Evolutionary conservation across 2,888 invertebrate genomes (phyloP).

Genomic region (Tortrix viridana): DNA sequence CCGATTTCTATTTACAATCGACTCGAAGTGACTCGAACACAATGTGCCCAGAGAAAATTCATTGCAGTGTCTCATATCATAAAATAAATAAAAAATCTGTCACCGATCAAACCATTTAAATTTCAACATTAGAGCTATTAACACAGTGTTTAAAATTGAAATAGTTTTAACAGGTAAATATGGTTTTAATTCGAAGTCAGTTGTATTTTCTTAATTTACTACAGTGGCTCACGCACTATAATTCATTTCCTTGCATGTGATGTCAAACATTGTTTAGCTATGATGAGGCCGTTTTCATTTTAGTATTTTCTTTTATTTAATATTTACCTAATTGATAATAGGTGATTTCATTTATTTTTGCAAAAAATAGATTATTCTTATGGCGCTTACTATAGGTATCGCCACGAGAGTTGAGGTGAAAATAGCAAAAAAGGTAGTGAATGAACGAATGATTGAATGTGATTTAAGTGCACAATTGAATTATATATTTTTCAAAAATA

Average conservation of each 20-base stretch:
- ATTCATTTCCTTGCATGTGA: slow-evolving; percentile 49
- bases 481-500: too few species aligned
- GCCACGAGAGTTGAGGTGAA: too few species aligned
- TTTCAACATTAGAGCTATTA: background rate
- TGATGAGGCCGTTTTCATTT: background rate
- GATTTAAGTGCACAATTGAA: too few species aligned
- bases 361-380: too few species aligned
- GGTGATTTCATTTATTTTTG: too few species aligned
- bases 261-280: background rate
- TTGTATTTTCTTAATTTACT: slow-evolving; percentile 62
- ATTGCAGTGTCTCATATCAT: background rate
- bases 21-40: background rate
- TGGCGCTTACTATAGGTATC: too few species aligned
- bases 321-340: background rate
- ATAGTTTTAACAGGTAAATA: background rate
- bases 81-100: slow-evolving; percentile 4
- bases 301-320: background rate
- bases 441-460: too few species aligned
- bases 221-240: slow-evolving; percentile 54
- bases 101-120: background rate
- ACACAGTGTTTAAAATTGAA: slow-evolving; percentile 1
- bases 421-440: too few species aligned
- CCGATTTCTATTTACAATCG: slow-evolving; percentile 7
- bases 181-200: slow-evolving; percentile 34
- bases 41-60: slow-evolving; percentile 1